Evolutionary conservation across 2,888 invertebrate species (phyloP).

Genomic region (Fabriciana adippe): DNA sequence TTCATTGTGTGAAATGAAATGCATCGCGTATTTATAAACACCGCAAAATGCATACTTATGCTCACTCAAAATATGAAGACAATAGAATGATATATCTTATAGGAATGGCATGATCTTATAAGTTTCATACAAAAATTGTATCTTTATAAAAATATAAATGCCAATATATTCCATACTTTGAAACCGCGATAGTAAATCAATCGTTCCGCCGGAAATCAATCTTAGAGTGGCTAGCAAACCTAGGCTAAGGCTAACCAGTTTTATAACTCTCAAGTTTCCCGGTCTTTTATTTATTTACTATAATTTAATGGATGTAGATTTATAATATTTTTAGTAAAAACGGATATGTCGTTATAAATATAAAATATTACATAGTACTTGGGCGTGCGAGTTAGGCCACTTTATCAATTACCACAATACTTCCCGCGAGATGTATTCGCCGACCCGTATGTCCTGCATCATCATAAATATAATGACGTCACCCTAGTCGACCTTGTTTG

Average conservation of each 20-base stretch:
- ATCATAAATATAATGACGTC: conserved; percentile 70
- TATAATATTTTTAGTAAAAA: conserved; percentile 39
- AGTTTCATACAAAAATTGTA: no score
- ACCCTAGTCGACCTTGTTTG: conserved; percentile 62
- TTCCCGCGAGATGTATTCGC: conserved; percentile 53
- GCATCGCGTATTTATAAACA: no score
- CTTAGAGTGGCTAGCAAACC: conserved; percentile 20
- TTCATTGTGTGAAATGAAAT: no score
- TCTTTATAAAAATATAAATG: not conserved
- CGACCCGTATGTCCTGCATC: conserved; percentile 67
- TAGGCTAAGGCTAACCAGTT: conserved; percentile 55
- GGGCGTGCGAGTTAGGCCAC: conserved; percentile 46
- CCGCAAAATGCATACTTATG: no score
- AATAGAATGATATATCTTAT: no score
- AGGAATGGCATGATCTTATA: no score
- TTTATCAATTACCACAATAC: conserved; percentile 67
- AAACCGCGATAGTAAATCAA: conserved; percentile 14
- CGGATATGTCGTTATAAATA: conserved; percentile 52
- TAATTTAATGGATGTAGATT: conserved; percentile 41
- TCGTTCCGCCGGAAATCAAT: conserved; percentile 32
- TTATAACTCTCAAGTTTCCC: conserved; percentile 44
- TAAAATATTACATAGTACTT: conserved; percentile 41
- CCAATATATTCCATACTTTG: not conserved
- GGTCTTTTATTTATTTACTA: conserved; percentile 32
- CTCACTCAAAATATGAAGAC: no score